Evolutionary conservation across 1,140 invertebrate species (phyloP), one percentile per base, ranked within the genome.

Genomic region (Luehdorfia chinensis): DNA sequence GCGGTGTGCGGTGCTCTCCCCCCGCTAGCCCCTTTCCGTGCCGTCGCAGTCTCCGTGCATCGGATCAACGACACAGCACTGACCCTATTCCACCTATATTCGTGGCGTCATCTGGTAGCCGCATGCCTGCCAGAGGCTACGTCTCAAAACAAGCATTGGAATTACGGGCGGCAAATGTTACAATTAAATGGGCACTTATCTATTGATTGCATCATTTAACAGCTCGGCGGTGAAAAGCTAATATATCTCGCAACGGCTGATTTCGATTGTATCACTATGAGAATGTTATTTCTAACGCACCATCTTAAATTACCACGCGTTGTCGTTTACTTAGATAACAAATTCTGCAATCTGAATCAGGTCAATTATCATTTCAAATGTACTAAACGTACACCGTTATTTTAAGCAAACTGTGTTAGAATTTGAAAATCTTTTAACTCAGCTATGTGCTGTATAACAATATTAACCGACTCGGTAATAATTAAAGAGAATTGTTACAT

Each of bases 41-140:
- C 61, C 55, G 55, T 61, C 63, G 61, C 66, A 69, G 61, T 59
- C 62, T 62, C 62, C 54, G 48, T 37, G 50, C 47, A 48, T 71
- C 74, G 73, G 78, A 79, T 68, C 74, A 79, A 83, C 74, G 75
- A 76, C 75, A 80, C 75, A 79, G 59, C 70, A 71, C 71, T 81
- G 77, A 81, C 79, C 75, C 73, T 80, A 80, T 79, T 80, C 68
- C 59, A 75, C 73, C 65, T 72, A 74, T 68, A 68, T 75, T 72
- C 63, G 75, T 74, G 69, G 76, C 79, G 76, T 80, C 73, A 76
- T 77, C 73, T 84, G 75, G 76, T 80, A 84, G 78, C 72, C 56
- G 63, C 54, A n/a, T n/a, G 59, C 64, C 62, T 63, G 61, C 58
- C 57, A 75, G 76, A 74, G 70, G 75, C 75, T 41, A 71, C 75